These are phyloP conservation scores for Pollimyrus isidori DNA, from an alignment of 2,113 vertebrate genomes.

Conservation along the genomic window DNA sequence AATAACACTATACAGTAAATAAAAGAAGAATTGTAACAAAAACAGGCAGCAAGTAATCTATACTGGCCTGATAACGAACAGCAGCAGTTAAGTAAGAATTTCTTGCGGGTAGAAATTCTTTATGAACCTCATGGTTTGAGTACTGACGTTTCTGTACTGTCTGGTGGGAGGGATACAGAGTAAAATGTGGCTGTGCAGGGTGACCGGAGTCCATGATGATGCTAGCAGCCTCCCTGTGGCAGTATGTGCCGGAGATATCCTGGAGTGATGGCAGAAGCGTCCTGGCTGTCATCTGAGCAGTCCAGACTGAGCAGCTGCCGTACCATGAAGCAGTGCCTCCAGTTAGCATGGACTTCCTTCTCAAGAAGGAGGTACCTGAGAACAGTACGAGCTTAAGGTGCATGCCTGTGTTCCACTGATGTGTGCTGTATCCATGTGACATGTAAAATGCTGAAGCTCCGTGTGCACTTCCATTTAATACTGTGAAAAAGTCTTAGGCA, in stretches of 20 bases:
- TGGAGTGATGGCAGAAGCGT: background rate
- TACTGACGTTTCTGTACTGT: background rate
- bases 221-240: background rate
- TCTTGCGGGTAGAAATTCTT: background rate
- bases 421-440: background rate
- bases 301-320: background rate
- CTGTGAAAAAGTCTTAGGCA: background rate
- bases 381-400: background rate
- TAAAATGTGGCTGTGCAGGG: background rate
- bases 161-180: background rate
- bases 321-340: background rate
- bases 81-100: background rate
- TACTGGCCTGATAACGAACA: background rate
- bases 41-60: background rate
- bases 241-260: background rate
- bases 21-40: background rate
- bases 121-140: background rate
- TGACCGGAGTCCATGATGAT: background rate
- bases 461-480: background rate
- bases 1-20: background rate
- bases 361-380: background rate
- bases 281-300: background rate
- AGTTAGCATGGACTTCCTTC: background rate
- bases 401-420: background rate
- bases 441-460: no score